Percentiles rank a stretch among this genome's conserved stretches.
Evolutionary conservation across 2,888 invertebrate genomes (phyloP).

Genomic region (Habrosyne pyritoides): DNA sequence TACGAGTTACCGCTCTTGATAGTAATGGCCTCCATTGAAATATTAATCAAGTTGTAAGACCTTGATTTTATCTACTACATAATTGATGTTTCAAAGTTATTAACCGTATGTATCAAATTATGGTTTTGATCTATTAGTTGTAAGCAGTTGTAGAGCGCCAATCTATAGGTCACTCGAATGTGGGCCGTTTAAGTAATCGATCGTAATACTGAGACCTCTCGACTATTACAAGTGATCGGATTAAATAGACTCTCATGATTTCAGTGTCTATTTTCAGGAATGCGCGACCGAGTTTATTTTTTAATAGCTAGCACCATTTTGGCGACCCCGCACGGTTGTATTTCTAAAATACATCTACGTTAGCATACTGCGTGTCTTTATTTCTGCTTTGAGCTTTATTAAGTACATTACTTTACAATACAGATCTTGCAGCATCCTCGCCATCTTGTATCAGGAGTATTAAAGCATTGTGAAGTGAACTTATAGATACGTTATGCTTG

Average conservation of each 20-base stretch:
- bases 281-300: neutral
- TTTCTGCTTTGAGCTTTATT: neutral
- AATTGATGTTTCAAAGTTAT: slow-evolving; percentile 1
- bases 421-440: neutral
- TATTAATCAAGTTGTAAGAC: neutral
- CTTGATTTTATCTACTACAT: slow-evolving; percentile 10
- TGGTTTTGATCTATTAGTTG: neutral
- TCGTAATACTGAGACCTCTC: slow-evolving; percentile 10
- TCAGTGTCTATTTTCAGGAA: neutral
- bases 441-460: slow-evolving; percentile 3
- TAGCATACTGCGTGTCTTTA: neutral
- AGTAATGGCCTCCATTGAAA: neutral
- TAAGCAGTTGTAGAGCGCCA: slow-evolving; percentile 23
- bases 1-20: neutral
- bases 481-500: too few relatives aligned
- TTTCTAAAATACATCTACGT: neutral
- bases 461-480: neutral
- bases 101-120: neutral
- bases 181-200: slow-evolving; percentile 26
- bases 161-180: slow-evolving; percentile 32
- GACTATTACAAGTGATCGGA: neutral
- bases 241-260: neutral
- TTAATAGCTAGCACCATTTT: neutral
- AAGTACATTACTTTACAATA: neutral
- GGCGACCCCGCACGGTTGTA: neutral